Evolutionary conservation across 1,140 invertebrate species (phyloP).

Genomic region (Dufourea novaeangliae): DNA sequence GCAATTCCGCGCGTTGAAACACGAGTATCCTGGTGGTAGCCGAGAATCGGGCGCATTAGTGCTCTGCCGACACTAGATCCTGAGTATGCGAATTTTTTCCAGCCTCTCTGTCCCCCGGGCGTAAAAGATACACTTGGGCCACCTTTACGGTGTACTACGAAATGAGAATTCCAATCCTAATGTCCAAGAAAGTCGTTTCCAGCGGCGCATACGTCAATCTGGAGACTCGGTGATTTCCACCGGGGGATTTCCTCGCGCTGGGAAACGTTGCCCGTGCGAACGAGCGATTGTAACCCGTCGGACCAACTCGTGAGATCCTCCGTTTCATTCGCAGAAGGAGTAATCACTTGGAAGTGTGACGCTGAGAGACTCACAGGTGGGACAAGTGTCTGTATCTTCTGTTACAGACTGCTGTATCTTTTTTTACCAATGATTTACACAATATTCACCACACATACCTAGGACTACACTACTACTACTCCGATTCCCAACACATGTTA

Average conservation of each 20-base stretch:
- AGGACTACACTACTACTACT: no score
- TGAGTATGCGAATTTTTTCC: slow-evolving; percentile 40
- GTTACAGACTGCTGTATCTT: no score
- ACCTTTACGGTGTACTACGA: slow-evolving; percentile 21
- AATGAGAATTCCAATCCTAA: slow-evolving; percentile 37
- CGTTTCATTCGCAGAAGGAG: not conserved
- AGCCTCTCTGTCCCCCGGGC: slow-evolving; percentile 4
- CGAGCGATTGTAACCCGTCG: slow-evolving; percentile 13
- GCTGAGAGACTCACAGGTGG: no score
- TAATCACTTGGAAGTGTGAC: not conserved
- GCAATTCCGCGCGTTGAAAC: slow-evolving; percentile 35
- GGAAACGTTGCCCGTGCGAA: slow-evolving; percentile 17
- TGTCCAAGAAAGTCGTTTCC: slow-evolving; percentile 6
- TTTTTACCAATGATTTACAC: no score
- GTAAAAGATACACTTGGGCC: slow-evolving; percentile 20
- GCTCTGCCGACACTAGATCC: slow-evolving; percentile 35
- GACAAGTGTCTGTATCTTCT: no score
- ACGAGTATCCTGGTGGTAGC: slow-evolving; percentile 29
- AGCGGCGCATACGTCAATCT: not conserved
- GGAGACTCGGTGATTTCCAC: slow-evolving; percentile 11
- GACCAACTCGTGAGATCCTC: not conserved
- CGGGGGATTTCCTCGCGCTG: not conserved
- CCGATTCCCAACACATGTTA: no score
- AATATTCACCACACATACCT: no score
- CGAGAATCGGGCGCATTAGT: slow-evolving; percentile 26